These are phyloP conservation scores for Limosa lapponica DNA, from an alignment of 2,797 vertebrate species.

Conservation along the genomic window DNA sequence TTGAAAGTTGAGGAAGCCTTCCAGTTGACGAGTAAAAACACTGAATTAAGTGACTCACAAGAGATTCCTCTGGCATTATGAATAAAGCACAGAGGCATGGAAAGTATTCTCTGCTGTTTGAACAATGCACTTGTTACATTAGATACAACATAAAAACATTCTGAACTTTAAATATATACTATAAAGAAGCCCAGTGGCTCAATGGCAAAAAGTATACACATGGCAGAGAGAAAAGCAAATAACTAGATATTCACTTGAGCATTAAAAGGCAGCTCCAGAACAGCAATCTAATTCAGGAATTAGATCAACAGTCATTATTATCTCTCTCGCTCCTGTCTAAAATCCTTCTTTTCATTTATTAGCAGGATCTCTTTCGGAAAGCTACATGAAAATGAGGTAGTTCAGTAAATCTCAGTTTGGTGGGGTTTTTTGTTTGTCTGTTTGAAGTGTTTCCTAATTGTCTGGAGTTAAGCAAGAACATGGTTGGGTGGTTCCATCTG, in stretches of 20 bases:
- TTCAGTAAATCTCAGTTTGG: not conserved
- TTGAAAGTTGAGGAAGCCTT: constrained; percentile 26
- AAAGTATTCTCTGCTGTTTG: not conserved
- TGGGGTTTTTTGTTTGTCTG: not conserved
- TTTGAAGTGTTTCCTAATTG: not conserved
- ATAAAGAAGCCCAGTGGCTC: not conserved
- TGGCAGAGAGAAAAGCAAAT: not conserved
- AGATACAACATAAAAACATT: not conserved
- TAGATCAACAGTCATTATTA: not conserved
- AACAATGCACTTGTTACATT: not conserved
- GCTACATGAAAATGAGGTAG: not conserved
- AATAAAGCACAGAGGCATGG: not conserved
- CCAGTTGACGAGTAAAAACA: not conserved
- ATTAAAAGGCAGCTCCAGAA: not conserved
- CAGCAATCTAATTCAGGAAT: not conserved
- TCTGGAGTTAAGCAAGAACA: not conserved
- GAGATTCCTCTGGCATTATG: not conserved
- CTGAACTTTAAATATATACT: not conserved
- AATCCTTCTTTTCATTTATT: not conserved
- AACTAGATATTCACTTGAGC: not conserved
- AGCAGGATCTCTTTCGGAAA: not conserved
- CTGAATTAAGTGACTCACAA: not conserved
- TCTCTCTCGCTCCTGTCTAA: not conserved
- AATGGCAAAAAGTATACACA: not conserved
- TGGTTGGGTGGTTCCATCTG: not conserved